Evolutionary conservation across 2,113 vertebrate species (phyloP), one percentile per base, ranked within the genome.

Genomic region (Eulemur rufifrons): DNA sequence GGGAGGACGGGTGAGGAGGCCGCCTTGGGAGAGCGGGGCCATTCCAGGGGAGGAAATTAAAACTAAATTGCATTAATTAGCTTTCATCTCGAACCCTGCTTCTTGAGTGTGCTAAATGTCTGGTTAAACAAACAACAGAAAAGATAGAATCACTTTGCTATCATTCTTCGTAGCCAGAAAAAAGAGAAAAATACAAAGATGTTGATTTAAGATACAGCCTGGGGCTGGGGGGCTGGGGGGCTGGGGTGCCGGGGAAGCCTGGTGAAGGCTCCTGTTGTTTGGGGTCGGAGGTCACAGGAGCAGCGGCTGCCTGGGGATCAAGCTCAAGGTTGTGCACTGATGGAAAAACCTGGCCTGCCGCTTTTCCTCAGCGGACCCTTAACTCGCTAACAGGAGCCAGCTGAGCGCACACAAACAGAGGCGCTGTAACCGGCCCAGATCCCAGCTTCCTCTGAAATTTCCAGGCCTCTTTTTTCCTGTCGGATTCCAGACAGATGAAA

Each of bases 401-500:
- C 98, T 98, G 97, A 98, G 98, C 94, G 99, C 99, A 98, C 97
- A 98, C 99, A 99, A 99, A 99, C 98, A 99, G 99, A 99, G 99
- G 98, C 98, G 91, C 98, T 98, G 98, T 92, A 98, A 98, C 98
- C 98, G 98, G 98, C 99, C 98, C 98, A 98, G 99, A 99, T 99
- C 99, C 99, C 98, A 97, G 97, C 99, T 99, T 99, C 99, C 99
- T 99, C 99, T 99, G 99, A 99, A 99, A 99, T 98, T 99, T 99
- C 99, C 99, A 99, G 98, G 97, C 98, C 97, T 98, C 98, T 98
- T 99, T 99, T 99, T 99, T 98, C 98, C 99, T 99, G 99, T 99
- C 99, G 98, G 99, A 99, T 99, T 99, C 99, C 99, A 99, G 98
- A 99, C 99, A 99, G 99, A 99, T 99, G 99, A 99, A 99, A 99